A percentile compares a stretch with the other conserved stretches of the same genome.
Evolutionary conservation across 2,888 invertebrate species (phyloP).

Genomic region (Malthinus flaveolus): DNA sequence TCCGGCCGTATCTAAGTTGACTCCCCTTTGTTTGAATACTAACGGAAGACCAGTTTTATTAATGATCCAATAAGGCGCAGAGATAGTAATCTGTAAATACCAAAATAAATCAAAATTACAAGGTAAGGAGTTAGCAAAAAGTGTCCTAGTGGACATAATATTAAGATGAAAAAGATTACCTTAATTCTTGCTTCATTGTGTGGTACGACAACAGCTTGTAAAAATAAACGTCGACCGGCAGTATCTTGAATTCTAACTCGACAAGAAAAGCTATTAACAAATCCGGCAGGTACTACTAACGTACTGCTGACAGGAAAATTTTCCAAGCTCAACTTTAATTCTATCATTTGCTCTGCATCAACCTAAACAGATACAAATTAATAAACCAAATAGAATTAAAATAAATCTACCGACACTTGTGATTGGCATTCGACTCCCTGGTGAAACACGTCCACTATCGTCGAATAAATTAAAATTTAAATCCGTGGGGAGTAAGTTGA

Average conservation of each 20-base stretch:
- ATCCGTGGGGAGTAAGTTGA: constrained; percentile 88
- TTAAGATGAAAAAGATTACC: constrained; percentile 32
- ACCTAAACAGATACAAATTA: constrained; percentile 55
- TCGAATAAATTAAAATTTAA: constrained; percentile 64
- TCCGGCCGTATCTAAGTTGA: constrained; percentile 76
- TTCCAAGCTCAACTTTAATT: constrained; percentile 78
- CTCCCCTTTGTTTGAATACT: constrained; percentile 89
- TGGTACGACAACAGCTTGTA: constrained; percentile 63
- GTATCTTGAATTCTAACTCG: constrained; percentile 74
- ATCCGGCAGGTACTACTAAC: constrained; percentile 44
- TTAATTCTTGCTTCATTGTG: constrained; percentile 50
- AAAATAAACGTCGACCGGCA: constrained; percentile 70
- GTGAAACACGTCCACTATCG: constrained; percentile 42
- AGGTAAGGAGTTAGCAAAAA: no score
- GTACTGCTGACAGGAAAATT: constrained; percentile 64
- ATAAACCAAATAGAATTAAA: background rate
- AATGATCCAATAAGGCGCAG: constrained; percentile 92
- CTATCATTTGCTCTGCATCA: constrained; percentile 72
- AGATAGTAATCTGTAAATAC: constrained; percentile 66
- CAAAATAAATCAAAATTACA: background rate
- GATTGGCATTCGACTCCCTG: constrained; percentile 48
- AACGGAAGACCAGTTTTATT: constrained; percentile 96
- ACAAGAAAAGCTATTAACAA: constrained; percentile 43
- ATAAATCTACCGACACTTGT: constrained; percentile 42
- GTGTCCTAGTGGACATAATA: background rate